Base-by-base conservation (phyloP, 2,888 invertebrate genomes). In the Cacoxenus indagator region DNA sequence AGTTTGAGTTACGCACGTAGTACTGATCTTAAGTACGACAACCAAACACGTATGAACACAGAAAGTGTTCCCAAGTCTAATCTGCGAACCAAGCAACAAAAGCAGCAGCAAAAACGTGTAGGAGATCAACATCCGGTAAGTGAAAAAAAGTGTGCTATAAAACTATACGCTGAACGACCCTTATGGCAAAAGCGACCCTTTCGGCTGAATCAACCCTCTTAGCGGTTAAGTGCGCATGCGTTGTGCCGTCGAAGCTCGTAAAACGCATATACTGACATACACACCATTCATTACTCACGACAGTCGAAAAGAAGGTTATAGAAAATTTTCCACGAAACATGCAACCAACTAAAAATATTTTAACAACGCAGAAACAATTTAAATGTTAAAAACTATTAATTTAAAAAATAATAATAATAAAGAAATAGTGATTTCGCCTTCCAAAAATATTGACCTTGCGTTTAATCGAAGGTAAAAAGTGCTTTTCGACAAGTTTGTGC, bases 311-410 rank as follows among this genome's bases (percentile, higher is more conserved):
- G 72, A 72, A 74, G 72, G 72, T 45, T 67, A 65, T 22, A 51
- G 67, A 77, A 76, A 80, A 76, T 72, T 81, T 84, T 78, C 76
- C 76, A 74, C 76, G 46, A 70, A 73, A 70, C 76, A 78, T 80
- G 73, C 75, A 81, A 83, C 82, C 82, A 76, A 78, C 81, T 75
- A 51, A 51, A 51, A 51, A 9, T 51, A 19, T n/a, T 43, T 43
- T 43, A 43, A 43, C 17, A 51, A 51, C n/a, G 6, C 14, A 51
- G 9, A 51, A n/a, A 51, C 17, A 9, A 22, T 22, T 51, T 17
- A 55, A 64, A 69, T 67, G 65, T 51, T 43, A 48, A 17, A 65
- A 27, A 17, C n/a, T 45, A 45, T 8, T 46, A 14, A 31, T 27
- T 26, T 59, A 64, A 61, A 29, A 1, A 11, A 22, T n/a, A 54